Evolutionary conservation across 2,113 vertebrate genomes (phyloP).

Genomic region (Paracanthobrama guichenoti): DNA sequence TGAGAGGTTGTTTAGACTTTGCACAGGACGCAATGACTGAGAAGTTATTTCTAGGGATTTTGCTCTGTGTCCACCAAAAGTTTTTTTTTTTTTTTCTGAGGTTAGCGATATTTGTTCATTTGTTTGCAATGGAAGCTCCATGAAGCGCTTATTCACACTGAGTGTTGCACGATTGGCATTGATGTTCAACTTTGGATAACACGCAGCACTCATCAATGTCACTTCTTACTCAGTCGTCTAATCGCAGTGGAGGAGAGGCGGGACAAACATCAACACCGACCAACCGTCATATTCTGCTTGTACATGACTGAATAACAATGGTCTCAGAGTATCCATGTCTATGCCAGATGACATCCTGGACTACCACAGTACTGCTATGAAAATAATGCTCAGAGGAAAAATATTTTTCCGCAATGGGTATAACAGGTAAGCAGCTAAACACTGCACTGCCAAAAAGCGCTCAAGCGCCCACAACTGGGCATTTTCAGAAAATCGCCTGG

Average conservation of each 20-base stretch:
- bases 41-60: constrained; percentile 3
- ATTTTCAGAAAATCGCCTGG: neutral
- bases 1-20: constrained; percentile 19
- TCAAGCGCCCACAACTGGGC: neutral
- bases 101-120: neutral
- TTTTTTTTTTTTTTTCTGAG: neutral
- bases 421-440: neutral
- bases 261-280: neutral
- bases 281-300: neutral
- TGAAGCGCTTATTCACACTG: neutral
- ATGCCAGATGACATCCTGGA: neutral
- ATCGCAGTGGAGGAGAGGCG: neutral
- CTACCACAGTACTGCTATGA: neutral
- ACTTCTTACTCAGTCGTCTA: neutral
- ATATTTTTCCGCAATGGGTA: neutral
- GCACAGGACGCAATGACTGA: constrained; percentile 26
- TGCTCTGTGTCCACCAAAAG: neutral
- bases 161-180: neutral
- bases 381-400: neutral
- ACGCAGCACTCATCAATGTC: neutral
- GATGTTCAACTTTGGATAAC: neutral
- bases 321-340: neutral
- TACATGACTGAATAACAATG: neutral
- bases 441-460: neutral
- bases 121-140: neutral